Base-by-base conservation (phyloP, 64 coral and sea anemone genomes). In the Orbicella faveolata region DNA sequence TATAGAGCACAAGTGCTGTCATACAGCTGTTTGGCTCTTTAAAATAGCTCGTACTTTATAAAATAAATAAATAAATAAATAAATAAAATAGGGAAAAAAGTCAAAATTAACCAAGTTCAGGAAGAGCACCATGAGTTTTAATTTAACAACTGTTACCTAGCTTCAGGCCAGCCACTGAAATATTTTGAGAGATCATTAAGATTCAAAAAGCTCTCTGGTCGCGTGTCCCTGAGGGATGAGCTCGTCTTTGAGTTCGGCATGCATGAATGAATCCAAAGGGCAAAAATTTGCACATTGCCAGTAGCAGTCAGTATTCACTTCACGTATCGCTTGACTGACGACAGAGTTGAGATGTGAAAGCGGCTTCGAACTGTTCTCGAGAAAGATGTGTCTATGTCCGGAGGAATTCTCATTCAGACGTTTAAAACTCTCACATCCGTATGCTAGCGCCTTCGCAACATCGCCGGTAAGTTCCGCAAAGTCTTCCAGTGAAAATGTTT, bases 361-460 rank as follows among this genome's bases (percentile, higher is more conserved):
- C 82, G 44, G 36, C 54, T 62, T 63, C 57, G 53, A 77, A 1
- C 54, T 12, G 9, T 73, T 55, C 6, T 26, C 57, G 16, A 1
- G 1, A 7, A 75, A 76, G 36, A 91, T 91, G 89, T 91, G 89
- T 35, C 89, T 91, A 3, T 77, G 80, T 21, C 80, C 82, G 2
- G 80, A 77, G 6, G 89, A 91, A 20, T 26, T 91, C 18, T 18
- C 80, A 12, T 75, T 83, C 21, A 76, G 33, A 51, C 80, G 82
- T 9, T 57, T 91, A 0, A 77, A 66, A 57, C 74, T 73, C 3
- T 11, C 69, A 53, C 82, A 84, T 23, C 80, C 89, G 23, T 85
- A 63, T 12, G 70, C 18, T 12, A 91, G 80, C 14, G 89, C 89
- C 10, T 84, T 91, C 35, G 44, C 80, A 2, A 91, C 89, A 4